phyloP scores from a whole-genome alignment of 2,113 vertebrate genomes.

The Lophochroa leadbeateri region DNA sequence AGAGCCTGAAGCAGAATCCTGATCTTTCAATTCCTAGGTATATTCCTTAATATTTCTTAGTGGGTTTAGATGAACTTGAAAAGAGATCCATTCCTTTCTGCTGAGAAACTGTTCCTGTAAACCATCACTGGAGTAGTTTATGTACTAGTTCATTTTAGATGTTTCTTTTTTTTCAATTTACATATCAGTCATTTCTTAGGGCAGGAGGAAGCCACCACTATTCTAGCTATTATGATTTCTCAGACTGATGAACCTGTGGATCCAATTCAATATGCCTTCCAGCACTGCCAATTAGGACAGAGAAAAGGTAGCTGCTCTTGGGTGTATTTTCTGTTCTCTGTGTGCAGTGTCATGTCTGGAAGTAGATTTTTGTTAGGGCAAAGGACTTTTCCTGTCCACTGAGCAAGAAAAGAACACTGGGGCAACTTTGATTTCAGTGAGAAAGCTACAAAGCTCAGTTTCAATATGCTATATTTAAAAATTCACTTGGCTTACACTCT shows the following conservation, averaged over 20 bases:
- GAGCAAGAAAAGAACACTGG: background rate
- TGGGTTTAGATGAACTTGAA: background rate
- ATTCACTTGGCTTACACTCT: background rate
- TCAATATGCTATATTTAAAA: background rate
- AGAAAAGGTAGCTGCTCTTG: background rate
- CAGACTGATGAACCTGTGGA: background rate
- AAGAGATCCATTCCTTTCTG: background rate
- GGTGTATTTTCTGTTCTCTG: background rate
- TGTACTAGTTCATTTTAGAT: background rate
- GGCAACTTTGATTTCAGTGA: background rate
- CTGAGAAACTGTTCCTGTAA: background rate
- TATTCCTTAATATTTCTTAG: background rate
- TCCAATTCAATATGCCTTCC: background rate
- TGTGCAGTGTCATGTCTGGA: background rate
- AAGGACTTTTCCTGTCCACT: background rate
- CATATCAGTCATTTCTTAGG: background rate
- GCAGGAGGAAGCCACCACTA: rapidly evolving
- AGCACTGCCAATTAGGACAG: background rate
- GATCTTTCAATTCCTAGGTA: background rate
- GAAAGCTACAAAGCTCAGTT: background rate
- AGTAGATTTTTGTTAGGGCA: background rate
- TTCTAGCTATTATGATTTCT: background rate
- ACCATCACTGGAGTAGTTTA: background rate
- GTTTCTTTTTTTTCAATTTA: too few relatives aligned
- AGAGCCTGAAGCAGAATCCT: background rate